Percentiles rank a stretch among this genome's conserved stretches.
Conservation (phyloP, 2,113 vertebrate genomes). For the Falco punctatus region DNA sequence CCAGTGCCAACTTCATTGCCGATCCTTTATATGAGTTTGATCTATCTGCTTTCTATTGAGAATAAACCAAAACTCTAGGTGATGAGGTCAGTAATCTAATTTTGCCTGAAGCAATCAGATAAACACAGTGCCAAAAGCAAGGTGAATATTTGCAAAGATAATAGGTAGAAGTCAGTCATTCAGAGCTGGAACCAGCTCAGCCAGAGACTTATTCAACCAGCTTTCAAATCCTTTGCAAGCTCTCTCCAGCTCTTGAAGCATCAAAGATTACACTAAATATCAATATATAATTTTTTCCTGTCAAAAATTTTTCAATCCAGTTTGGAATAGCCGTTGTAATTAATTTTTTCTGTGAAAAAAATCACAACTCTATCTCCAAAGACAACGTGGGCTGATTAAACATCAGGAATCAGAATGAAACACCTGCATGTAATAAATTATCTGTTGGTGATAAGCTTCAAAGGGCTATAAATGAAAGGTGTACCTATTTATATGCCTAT, state of each 20-base stretch:
- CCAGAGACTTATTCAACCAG: neutral
- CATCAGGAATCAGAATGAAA: slow-evolving; percentile 44
- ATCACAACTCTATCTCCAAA: neutral
- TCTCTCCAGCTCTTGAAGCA: neutral
- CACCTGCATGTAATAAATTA: slow-evolving; percentile 21
- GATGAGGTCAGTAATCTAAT: slow-evolving; percentile 50
- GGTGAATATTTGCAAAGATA: slow-evolving; percentile 29
- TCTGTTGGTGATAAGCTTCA: slow-evolving; percentile 9
- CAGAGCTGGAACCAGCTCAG: neutral
- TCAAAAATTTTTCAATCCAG: slow-evolving; percentile 39
- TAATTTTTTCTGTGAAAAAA: slow-evolving; percentile 53
- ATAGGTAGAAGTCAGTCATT: neutral
- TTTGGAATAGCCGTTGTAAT: slow-evolving; percentile 24
- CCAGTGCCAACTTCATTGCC: neutral
- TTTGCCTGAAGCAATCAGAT: slow-evolving; percentile 31
- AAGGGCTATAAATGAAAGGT: slow-evolving; percentile 15
- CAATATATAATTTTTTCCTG: neutral
- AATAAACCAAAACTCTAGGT: neutral
- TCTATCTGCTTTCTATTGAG: neutral
- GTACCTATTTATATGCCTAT: neutral
- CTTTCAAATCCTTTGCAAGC: neutral
- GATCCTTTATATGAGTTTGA: neutral
- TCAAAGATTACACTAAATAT: neutral
- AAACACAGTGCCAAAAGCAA: slow-evolving; percentile 31
- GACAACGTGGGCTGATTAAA: slow-evolving; percentile 38